phyloP scores from a whole-genome alignment of 1,140 invertebrate genomes.

The Amyelois transitella region DNA sequence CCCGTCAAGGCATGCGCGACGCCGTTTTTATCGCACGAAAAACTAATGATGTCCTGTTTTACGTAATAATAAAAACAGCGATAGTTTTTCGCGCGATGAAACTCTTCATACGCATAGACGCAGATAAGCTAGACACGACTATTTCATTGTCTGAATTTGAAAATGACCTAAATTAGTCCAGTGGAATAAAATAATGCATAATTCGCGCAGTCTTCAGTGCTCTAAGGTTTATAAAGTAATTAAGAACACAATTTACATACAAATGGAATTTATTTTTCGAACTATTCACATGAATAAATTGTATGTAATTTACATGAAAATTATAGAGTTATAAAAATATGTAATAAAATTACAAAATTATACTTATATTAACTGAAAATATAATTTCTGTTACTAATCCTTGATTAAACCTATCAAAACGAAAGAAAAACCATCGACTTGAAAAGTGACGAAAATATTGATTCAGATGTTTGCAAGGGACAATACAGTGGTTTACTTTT shows the following conservation, averaged over 20 bases:
- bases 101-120: no score
- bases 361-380: slow-evolving; percentile 39
- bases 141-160: no score
- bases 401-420: neutral
- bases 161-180: no score
- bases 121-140: no score
- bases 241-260: slow-evolving; percentile 28
- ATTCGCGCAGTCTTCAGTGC: no score
- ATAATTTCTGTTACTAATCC: slow-evolving; percentile 1
- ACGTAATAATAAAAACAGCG: no score
- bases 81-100: no score
- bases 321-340: slow-evolving; percentile 50
- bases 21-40: no score
- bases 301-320: slow-evolving; percentile 39
- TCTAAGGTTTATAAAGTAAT: neutral
- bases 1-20: no score
- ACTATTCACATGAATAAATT: slow-evolving; percentile 58
- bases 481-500: slow-evolving; percentile 5
- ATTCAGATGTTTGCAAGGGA: neutral
- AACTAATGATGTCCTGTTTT: no score
- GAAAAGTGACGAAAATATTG: neutral
- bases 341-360: slow-evolving; percentile 53
- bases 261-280: slow-evolving; percentile 67
- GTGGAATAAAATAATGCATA: no score
- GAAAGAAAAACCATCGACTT: neutral